Percentiles rank a stretch among this genome's conserved stretches.
These are phyloP conservation scores for Corythornis cristatus DNA, from an alignment of 2,113 vertebrate genomes.

Conservation along the genomic window DNA sequence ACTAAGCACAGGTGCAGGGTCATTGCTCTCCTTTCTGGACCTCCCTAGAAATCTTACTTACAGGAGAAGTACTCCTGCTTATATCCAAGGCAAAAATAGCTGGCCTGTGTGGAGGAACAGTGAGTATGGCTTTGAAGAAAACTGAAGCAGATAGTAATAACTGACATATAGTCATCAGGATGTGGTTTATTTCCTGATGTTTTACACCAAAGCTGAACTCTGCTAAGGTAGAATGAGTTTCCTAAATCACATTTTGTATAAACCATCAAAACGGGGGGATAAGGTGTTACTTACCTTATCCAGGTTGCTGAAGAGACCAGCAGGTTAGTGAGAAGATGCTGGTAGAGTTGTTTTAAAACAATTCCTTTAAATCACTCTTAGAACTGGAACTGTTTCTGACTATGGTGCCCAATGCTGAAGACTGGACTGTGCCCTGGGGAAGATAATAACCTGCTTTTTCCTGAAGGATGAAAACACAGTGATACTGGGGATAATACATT, in stretches of 20 bases:
- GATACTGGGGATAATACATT: conserved; percentile 2
- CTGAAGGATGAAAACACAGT: conserved; percentile 29
- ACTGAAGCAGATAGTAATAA: not conserved
- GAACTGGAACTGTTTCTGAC: not conserved
- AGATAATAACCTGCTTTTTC: conserved; percentile 27
- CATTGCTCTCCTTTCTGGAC: not conserved
- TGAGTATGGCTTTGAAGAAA: not conserved
- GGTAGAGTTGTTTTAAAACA: not conserved
- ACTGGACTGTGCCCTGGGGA: not conserved
- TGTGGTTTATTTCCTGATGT: not conserved
- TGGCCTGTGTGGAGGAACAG: not conserved
- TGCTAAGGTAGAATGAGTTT: not conserved
- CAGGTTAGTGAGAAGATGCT: not conserved
- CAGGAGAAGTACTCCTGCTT: not conserved
- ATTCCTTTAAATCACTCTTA: not conserved
- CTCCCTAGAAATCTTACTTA: not conserved
- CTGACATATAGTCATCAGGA: not conserved
- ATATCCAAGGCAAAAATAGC: not conserved
- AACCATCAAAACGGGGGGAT: not conserved
- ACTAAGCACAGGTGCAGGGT: not conserved
- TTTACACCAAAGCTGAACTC: not conserved
- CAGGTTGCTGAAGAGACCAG: not conserved
- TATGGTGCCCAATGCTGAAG: not conserved
- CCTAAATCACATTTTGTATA: not conserved
- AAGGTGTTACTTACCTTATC: conserved; percentile 10